phyloP scores from a whole-genome alignment of 2,113 vertebrate genomes.

The Burhinus bistriatus region DNA sequence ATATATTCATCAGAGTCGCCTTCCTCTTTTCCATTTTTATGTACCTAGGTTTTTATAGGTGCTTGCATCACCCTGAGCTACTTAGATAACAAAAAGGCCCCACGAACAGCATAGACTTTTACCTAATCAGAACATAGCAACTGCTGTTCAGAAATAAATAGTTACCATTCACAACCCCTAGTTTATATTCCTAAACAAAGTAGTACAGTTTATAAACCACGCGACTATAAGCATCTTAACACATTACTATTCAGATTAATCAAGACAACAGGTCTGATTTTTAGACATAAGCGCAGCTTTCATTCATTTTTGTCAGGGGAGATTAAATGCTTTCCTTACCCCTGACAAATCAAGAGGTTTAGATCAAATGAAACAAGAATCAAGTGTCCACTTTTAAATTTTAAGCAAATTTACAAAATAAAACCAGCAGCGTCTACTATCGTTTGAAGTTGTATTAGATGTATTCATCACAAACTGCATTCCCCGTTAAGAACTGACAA shows the following conservation, averaged over 20 bases:
- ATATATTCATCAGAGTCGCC: not conserved
- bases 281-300: not conserved
- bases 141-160: not conserved
- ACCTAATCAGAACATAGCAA: not conserved
- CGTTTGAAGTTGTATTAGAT: rapidly evolving
- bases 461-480: rapidly evolving
- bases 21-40: not conserved
- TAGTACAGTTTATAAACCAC: not conserved
- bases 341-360: not conserved
- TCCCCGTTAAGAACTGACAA: not conserved
- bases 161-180: not conserved
- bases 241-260: not conserved
- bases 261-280: not conserved
- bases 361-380: not conserved
- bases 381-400: not conserved
- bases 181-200: not conserved
- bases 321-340: not conserved
- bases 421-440: not conserved
- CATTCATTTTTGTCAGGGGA: not conserved
- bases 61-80: not conserved
- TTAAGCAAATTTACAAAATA: not conserved
- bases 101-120: not conserved
- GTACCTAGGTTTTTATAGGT: not conserved
- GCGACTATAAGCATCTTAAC: not conserved
- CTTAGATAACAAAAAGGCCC: not conserved